These are phyloP conservation scores for Pteropus rufus DNA, from an alignment of 2,797 vertebrate genomes.

Conservation along the genomic window DNA sequence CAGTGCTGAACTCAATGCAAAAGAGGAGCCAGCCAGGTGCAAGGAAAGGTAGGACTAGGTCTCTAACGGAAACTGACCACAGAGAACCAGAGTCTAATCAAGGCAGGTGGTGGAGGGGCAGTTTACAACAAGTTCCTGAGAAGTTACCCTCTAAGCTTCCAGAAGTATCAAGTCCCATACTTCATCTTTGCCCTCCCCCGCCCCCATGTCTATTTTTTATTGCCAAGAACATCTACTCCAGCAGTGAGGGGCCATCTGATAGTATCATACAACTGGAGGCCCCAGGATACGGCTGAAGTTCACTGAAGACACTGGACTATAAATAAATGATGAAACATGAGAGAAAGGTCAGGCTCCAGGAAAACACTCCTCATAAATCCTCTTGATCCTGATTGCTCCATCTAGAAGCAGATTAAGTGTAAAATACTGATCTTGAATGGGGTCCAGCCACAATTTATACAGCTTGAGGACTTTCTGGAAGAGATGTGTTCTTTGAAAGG, in stretches of 20 bases:
- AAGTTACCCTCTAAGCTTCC: background rate
- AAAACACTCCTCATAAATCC: constrained; percentile 47
- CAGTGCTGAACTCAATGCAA: background rate
- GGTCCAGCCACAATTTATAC: constrained; percentile 26
- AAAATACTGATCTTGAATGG: constrained; percentile 56
- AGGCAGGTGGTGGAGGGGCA: background rate
- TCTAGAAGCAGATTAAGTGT: constrained; percentile 54
- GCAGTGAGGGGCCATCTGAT: background rate
- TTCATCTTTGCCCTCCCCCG: background rate
- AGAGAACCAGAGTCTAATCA: background rate
- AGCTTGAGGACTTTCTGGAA: background rate
- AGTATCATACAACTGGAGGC: background rate
- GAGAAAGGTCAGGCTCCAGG: constrained; percentile 34
- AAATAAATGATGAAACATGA: constrained; percentile 64
- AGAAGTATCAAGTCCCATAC: background rate
- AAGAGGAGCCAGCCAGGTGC: background rate
- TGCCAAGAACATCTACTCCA: constrained; percentile 9
- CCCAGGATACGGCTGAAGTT: background rate
- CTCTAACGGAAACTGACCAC: background rate
- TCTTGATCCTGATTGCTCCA: constrained; percentile 19
- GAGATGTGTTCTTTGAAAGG: background rate
- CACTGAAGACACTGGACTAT: constrained; percentile 24
- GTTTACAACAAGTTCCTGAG: background rate
- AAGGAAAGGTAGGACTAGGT: background rate
- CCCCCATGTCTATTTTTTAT: background rate